phyloP scores from a whole-genome alignment of 2,797 vertebrate species.

The Alfaro cultratus region DNA sequence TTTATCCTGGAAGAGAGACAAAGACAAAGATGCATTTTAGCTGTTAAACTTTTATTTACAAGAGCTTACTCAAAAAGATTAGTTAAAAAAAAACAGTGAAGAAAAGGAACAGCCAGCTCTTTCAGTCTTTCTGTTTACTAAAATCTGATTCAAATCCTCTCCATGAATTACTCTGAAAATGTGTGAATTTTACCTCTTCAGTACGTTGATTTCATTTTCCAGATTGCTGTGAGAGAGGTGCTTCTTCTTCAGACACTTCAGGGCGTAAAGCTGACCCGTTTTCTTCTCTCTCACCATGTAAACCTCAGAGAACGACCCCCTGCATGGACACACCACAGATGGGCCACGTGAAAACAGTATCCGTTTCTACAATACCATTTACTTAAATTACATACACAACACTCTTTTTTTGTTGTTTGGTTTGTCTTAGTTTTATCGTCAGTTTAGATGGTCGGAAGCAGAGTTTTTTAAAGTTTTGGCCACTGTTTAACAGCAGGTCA shows the following conservation, averaged over 20 bases:
- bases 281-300: constrained; percentile 90
- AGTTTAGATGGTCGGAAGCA: background rate
- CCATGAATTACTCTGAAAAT: background rate
- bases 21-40: background rate
- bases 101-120: background rate
- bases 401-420: background rate
- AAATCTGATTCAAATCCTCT: background rate
- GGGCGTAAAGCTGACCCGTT: constrained; percentile 89
- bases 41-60: background rate
- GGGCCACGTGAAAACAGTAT: background rate
- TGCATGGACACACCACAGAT: constrained; percentile 55
- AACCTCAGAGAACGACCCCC: constrained; percentile 94
- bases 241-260: constrained; percentile 97
- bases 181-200: constrained; percentile 84
- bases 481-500: background rate
- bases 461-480: background rate
- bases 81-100: background rate
- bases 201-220: constrained; percentile 92
- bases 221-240: constrained; percentile 88
- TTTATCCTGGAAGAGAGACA: constrained; percentile 84
- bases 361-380: background rate
- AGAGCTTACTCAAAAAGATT: background rate
- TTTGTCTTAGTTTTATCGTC: no score
- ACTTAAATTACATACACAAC: background rate
- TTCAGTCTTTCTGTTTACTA: background rate